Base-by-base conservation (phyloP, 30 jellyfish, hydroid and myxozoan species). In the Aurelia aurita region DNA sequence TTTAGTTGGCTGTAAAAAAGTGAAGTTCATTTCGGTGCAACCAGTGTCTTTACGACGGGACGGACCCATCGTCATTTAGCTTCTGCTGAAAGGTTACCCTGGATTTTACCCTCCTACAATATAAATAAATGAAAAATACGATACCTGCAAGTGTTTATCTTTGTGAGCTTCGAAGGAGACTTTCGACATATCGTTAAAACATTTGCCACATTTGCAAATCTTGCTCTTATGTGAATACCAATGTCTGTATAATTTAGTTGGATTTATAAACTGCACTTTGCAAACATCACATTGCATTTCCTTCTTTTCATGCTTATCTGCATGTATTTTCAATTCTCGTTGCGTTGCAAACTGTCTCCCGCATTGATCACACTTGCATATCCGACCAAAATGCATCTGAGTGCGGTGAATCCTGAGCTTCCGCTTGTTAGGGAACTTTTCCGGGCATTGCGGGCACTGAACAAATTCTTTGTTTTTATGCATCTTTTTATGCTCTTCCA, bases 381-480 rank as follows among this genome's bases (percentile, higher is more conserved):
- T 28, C 5, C 59, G 21, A n/a, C 69, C 69, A 16, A 18, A 11
- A 28, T 71, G 84, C 26, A 11, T 32, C 46, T 47, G 32, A 23
- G 47, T 20, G 22, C 47, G 58, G 27, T 71, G 84, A 15, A 71
- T 23, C 23, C 20, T 19, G 22, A 20, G 22, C 21, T 18, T n/a
- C 32, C 69, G 20, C 21, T 20, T 45, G 47, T 43, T 39, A 3
- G 84, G 47, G 69, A 71, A 71, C 25, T 12, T 71, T 55, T 71
- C 84, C 13, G 68, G 43, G 84, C 84, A 71, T 19, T 25, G 44
- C 23, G 43, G 47, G 49, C 84, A 71, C 9, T 46, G 26, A 4
- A 49, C 43, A 46, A 1, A 16, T 13, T 46, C 69, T 21, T 10
- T 23, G 47, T 71, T 46, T 55, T 15, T 32, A 26, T 71, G 84